Conservation (phyloP, 2,113 vertebrate species). For the Gnathonemus echidnorhynchus region DNA sequence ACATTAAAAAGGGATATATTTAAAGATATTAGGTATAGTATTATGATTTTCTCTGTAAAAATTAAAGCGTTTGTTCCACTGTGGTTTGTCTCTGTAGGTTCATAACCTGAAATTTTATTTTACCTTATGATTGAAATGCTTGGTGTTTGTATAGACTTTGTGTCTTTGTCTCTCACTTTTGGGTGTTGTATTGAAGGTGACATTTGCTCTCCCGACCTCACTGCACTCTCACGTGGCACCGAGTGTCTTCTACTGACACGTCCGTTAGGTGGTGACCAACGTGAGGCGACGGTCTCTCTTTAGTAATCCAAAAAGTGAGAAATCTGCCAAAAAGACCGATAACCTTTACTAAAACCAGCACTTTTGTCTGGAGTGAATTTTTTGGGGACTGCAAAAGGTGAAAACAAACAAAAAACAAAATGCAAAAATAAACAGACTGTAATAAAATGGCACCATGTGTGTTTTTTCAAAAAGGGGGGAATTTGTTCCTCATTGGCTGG, state of each 20-base stretch:
- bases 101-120: neutral
- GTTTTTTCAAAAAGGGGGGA: neutral
- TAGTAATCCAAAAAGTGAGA: conserved; percentile 22
- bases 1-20: conserved; percentile 5
- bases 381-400: neutral
- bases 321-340: conserved; percentile 26
- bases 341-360: conserved; percentile 11
- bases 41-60: conserved; percentile 9
- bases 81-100: conserved; percentile 2
- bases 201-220: neutral
- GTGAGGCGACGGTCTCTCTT: conserved; percentile 10
- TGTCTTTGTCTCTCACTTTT: neutral
- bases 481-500: neutral
- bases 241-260: neutral
- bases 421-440: conserved; percentile 5
- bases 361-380: conserved; percentile 1
- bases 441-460: neutral
- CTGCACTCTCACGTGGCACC: neutral
- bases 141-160: conserved; percentile 6
- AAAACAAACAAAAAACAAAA: neutral
- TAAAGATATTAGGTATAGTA: conserved; percentile 1
- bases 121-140: neutral
- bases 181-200: neutral
- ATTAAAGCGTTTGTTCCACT: neutral
- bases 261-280: neutral